Conservation (phyloP, 2,797 vertebrate genomes). For the Phalloptychus januarius region DNA sequence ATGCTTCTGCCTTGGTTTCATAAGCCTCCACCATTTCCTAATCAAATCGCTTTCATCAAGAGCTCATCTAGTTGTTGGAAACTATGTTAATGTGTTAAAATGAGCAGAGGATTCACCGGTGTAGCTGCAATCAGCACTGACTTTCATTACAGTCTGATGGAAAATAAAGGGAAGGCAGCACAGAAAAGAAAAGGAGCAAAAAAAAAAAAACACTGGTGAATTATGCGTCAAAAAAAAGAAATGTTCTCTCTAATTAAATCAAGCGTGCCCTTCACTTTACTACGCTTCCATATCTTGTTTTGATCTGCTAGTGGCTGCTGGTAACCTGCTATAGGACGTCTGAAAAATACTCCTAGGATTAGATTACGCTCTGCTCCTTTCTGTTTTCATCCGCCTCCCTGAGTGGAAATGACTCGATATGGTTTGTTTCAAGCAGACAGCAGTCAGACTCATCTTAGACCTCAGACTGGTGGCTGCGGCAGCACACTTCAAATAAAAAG, state of each 20-base stretch:
- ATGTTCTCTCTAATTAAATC: slow-evolving; percentile 75
- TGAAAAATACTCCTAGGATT: slow-evolving; percentile 58
- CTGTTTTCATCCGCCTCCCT: slow-evolving; percentile 49
- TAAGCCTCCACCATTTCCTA: slow-evolving; percentile 60
- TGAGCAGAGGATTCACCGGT: slow-evolving; percentile 56
- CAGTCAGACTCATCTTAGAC: slow-evolving; percentile 39
- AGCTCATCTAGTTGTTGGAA: slow-evolving; percentile 61
- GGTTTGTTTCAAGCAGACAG: slow-evolving; percentile 45
- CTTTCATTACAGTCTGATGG: slow-evolving; percentile 66
- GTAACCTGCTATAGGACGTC: slow-evolving; percentile 55
- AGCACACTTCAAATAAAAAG: slow-evolving; percentile 43
- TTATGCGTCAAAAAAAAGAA: slow-evolving; percentile 53
- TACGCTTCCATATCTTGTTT: slow-evolving; percentile 72
- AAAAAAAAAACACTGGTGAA: slow-evolving; percentile 33
- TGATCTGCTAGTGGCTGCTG: slow-evolving; percentile 54
- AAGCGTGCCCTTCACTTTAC: slow-evolving; percentile 67
- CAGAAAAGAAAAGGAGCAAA: slow-evolving; percentile 58
- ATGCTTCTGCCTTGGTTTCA: slow-evolving; percentile 43
- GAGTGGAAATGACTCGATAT: slow-evolving; percentile 58
- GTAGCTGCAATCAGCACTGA: slow-evolving; percentile 64
- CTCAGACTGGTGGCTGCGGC: slow-evolving; percentile 27
- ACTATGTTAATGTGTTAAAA: slow-evolving; percentile 70
- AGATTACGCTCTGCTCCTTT: slow-evolving; percentile 61
- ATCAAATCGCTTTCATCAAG: slow-evolving; percentile 69
- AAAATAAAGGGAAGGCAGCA: slow-evolving; percentile 56